Percentiles rank a stretch among this genome's conserved stretches.
Conservation (phyloP, 1,140 invertebrate genomes). For the Pogonomyrmex barbatus region DNA sequence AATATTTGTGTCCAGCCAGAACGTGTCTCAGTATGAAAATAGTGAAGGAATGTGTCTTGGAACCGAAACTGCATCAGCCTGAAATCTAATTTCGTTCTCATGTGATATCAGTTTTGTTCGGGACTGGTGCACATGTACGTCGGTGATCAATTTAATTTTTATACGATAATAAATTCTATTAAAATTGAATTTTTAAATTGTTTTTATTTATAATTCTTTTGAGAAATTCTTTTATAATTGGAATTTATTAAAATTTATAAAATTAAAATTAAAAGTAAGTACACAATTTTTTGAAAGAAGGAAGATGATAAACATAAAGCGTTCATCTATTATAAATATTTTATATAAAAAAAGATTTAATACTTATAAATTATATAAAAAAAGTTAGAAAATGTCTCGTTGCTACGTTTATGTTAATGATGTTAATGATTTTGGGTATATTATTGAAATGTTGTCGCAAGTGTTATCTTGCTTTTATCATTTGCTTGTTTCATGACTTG, state of each 20-base stretch:
- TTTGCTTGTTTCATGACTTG: not conserved
- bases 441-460: constrained; percentile 2
- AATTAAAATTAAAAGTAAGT: not conserved
- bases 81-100: constrained; percentile 49
- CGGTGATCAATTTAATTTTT: not conserved
- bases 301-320: not conserved
- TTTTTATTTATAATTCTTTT: not conserved
- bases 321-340: not conserved
- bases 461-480: not conserved
- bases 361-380: not conserved
- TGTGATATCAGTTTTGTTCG: constrained; percentile 21
- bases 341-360: not conserved
- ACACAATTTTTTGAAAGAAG: not conserved
- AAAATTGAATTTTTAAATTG: not conserved
- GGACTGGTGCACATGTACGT: constrained; percentile 14
- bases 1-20: not conserved
- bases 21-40: constrained; percentile 16
- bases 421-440: not conserved
- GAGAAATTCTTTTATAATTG: not conserved
- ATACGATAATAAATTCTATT: not conserved
- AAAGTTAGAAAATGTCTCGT: not conserved
- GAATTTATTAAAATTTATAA: not conserved
- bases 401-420: not conserved
- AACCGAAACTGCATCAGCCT: not conserved
- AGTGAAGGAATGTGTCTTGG: not conserved